Base-by-base conservation (phyloP, 2,888 invertebrate species). In the Zelleria hepariella region DNA sequence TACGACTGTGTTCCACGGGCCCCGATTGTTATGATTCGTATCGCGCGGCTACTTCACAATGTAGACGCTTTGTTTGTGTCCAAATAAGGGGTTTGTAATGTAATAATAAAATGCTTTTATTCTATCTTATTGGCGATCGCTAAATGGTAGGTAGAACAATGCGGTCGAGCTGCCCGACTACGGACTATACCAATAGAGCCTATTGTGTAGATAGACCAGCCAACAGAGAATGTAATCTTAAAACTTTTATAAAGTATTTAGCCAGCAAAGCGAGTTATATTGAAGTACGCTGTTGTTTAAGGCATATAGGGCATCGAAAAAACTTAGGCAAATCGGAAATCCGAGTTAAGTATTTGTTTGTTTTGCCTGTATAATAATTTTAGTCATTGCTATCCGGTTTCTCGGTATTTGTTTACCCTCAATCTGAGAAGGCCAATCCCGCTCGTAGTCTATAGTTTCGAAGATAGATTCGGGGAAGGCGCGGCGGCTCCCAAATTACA, bases 401-500 rank as follows among this genome's bases (percentile, higher is more conserved):
- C 51, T 21, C 51, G 21, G 53, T 24, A 61, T 69, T 67, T 73
- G 70, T 75, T 73, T 73, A 20, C 24, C 24, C n/a, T 53, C 53
- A 6, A 20, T 21, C 15, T 42, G 32, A 42, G 32, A 15, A 42
- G 32, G 32, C n/a, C 32, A 42, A 42, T 42, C 32, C 15, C 32
- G 32, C 49, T 49, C n/a, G 49, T 49, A 49, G 32, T 49, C 49
- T 49, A 32, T 32, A 52, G 56, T 23, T 67, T 67, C 65, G 73
- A 78, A 74, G 77, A 73, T 70, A 68, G 67, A 71, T 80, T 83
- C 80, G 67, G 70, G 77, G 81, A 81, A 81, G 72, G 63, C 67
- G 70, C 68, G 66, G 75, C 73, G 73, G 75, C 71, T 62, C 64
- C 62, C 71, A 86, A 87, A 88, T 86, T 87, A 86, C 76, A 86